A percentile compares a stretch with the other conserved stretches of the same genome.
These are phyloP conservation scores for Presbytis comata DNA, from an alignment of 2,797 vertebrate species.

Conservation along the genomic window DNA sequence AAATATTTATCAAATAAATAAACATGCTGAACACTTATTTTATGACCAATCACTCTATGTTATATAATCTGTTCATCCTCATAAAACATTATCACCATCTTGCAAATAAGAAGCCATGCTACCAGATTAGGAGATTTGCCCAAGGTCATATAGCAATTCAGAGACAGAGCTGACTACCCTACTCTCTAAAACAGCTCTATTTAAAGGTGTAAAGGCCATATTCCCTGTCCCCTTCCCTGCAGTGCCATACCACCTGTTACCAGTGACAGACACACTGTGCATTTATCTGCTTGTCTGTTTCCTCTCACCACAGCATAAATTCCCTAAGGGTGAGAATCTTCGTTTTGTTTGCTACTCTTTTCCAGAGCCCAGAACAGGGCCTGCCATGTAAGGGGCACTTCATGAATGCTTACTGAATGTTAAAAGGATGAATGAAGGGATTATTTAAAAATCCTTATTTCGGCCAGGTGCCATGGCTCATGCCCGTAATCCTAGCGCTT, in stretches of 20 bases:
- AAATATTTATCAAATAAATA: slow-evolving; percentile 4
- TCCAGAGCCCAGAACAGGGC: not conserved
- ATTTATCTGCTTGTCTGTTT: not conserved
- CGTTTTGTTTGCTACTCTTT: not conserved
- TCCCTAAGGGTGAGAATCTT: not conserved
- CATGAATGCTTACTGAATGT: not conserved
- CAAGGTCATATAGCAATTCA: not conserved
- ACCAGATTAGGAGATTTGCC: not conserved
- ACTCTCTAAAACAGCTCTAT: not conserved
- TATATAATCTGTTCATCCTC: not conserved
- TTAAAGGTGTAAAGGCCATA: not conserved
- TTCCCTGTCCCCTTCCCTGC: not conserved
- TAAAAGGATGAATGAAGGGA: not conserved
- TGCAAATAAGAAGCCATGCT: not conserved
- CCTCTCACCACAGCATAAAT: not conserved
- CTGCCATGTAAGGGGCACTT: not conserved
- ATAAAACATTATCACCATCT: not conserved
- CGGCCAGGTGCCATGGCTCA: no score
- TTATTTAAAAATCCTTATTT: not conserved
- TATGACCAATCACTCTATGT: not conserved
- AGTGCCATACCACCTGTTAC: not conserved
- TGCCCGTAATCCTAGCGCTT: no score
- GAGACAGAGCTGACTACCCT: not conserved
- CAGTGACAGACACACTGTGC: no score
- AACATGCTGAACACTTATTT: not conserved